These are phyloP conservation scores for Artibeus lituratus DNA, from an alignment of 2,797 vertebrate genomes.

Conservation along the genomic window DNA sequence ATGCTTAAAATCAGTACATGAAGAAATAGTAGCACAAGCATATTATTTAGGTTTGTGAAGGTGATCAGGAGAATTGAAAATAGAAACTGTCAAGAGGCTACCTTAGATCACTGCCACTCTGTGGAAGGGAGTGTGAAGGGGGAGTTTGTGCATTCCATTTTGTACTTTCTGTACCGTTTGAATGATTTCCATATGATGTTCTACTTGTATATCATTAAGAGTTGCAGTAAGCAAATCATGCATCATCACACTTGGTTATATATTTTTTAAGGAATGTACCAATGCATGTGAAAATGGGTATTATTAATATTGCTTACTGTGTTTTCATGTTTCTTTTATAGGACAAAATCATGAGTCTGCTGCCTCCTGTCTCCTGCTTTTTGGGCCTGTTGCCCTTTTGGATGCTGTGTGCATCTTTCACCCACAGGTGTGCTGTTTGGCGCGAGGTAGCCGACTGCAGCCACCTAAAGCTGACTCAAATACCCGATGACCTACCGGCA, in stretches of 20 bases:
- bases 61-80: not conserved
- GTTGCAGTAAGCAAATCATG: not conserved
- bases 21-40: not conserved
- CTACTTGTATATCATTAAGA: not conserved
- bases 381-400: conserved; percentile 6
- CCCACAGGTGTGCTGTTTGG: conserved; percentile 50
- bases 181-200: not conserved
- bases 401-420: not conserved
- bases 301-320: not conserved
- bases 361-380: not conserved
- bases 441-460: conserved; percentile 89
- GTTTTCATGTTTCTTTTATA: not conserved
- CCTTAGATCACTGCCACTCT: not conserved
- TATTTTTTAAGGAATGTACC: not conserved
- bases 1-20: not conserved
- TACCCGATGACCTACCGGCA: conserved; percentile 89
- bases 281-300: not conserved
- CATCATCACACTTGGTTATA: not conserved
- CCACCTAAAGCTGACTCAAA: conserved; percentile 86
- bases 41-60: not conserved
- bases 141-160: not conserved
- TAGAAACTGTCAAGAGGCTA: not conserved
- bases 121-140: not conserved
- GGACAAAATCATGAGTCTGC: conserved; percentile 41
- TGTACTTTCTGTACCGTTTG: not conserved